Evolutionary conservation across 2,797 vertebrate genomes (phyloP), one percentile per base, ranked within the genome.

Genomic region (Stomatorhinus walkeri): DNA sequence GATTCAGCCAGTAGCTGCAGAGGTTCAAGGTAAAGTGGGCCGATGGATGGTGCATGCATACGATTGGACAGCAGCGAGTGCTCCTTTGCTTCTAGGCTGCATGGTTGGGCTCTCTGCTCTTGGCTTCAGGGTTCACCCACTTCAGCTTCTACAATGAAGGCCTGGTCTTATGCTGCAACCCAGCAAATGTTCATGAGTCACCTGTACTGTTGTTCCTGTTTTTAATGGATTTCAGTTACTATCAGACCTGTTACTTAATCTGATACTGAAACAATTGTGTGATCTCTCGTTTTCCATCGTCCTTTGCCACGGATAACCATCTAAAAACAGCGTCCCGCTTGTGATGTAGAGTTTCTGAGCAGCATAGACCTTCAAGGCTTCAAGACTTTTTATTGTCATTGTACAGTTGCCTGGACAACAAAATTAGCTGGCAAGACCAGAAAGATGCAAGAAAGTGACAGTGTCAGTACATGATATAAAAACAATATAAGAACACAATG

Each of bases 1-100:
- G 49, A 40, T 56, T 28, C 89, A 83, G 89, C 72, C 51, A 56
- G 3, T 48, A 48, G n/a, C 22, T 46, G 14, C 14, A 10, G n/a
- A 48, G 36, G 40, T 56, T 83, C 40, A 48, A 89, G 89, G 89
- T 89, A 88, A 46, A 36, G 68, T 88, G 72, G 43, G 52, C 52
- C 28, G 9, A 51, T n/a, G 49, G 9, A 43, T 64, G 16, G 19
- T n/a, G 36, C 32, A 48, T 87, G 16, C 1, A 9, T 22, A 4
- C 9, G 19, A 19, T 19, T 22, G 48, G 40, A 51, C 22, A 1
- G 46, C 48, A 24, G n/a, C 6, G 76, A 83, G 43, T 19, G 16
- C 2, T 48, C 76, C 76, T 83, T 22, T 46, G 36, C 36, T n/a
- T 83, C 19, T 83, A 43, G 76, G 40, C 40, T 81, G 12, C 28